Base-by-base conservation (phyloP, 2,888 invertebrate genomes). In the Coleophora flavipennella region DNA sequence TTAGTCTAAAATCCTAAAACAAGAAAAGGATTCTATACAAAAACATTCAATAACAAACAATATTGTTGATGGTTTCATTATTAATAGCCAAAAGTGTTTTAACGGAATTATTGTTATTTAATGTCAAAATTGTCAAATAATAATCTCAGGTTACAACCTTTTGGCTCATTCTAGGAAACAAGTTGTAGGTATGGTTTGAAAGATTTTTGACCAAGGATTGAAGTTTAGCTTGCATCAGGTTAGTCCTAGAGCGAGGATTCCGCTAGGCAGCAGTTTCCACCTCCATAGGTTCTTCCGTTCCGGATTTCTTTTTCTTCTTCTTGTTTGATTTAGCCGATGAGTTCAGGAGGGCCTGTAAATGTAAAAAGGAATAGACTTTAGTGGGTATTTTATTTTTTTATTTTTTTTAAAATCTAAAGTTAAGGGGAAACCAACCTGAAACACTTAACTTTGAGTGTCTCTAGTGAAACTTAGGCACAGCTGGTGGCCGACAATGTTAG, bases 271-370 rank as follows among this genome's bases (percentile, higher is more conserved):
- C 86, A 43, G 86, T 87, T 62, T 88, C 88, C 13, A 86, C 87
- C 68, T 87, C 88, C 84, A 87, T 86, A n/a, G 86, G 73, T 50
- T 87, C 86, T 50, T 86, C 79, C 38, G 86, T 80, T 47, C 88
- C 89, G 51, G 89, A 89, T 49, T 91, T 90, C 90, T 93, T 93
- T 91, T 94, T 94, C 89, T 94, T 95, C 90, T 95, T 95, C 83
- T 95, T 96, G 56, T 92, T 93, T 14, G 93, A 87, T 75, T 94
- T 95, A 46, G 93, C 92, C 11, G 92, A 91, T 45, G 91, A 89
- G 66, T 90, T 90, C 57, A 95, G 84, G 46, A 94, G 86, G 44
- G 89, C 83, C 91, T 92, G 79, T 33, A 10, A 27, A 35, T 35
- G 20, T 26, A 9, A 20, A 20, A 20, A 20, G 20, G 3, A 4